Conservation (phyloP, 2,113 vertebrate species). For the Zosterops lateralis region DNA sequence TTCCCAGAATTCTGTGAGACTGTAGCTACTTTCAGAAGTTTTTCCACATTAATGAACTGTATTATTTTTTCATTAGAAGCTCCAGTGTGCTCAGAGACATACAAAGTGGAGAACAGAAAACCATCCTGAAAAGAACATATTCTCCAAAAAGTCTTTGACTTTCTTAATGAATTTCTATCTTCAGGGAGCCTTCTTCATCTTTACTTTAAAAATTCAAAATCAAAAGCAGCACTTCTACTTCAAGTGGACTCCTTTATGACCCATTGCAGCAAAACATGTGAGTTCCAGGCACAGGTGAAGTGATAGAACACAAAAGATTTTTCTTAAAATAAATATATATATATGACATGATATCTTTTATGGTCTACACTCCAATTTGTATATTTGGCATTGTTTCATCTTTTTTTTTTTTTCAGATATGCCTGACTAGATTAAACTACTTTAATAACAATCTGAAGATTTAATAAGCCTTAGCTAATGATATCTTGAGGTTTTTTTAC, state of each 20-base stretch:
- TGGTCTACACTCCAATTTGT: neutral
- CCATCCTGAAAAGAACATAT: neutral
- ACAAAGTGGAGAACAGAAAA: constrained; percentile 13
- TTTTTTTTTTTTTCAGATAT: neutral
- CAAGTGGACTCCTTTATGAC: neutral
- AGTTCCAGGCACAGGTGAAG: neutral
- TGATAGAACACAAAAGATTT: neutral
- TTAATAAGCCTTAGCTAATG: neutral
- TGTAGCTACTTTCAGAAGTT: constrained; percentile 47
- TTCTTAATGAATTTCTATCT: constrained; percentile 43
- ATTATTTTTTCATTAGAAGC: constrained; percentile 68
- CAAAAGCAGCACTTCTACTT: neutral
- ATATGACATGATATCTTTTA: neutral
- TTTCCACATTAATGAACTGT: constrained; percentile 60
- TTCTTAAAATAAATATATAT: no score
- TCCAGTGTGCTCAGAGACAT: neutral
- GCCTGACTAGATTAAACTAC: neutral
- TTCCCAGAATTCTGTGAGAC: constrained; percentile 52
- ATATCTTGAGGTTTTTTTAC: neutral
- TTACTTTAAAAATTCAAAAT: constrained; percentile 40
- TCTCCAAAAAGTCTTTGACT: constrained; percentile 19
- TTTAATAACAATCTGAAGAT: neutral
- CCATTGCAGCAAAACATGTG: neutral
- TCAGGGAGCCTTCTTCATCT: neutral
- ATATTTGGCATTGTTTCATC: neutral